Conservation (phyloP, 2,113 vertebrate genomes). For the Calcarius ornatus region DNA sequence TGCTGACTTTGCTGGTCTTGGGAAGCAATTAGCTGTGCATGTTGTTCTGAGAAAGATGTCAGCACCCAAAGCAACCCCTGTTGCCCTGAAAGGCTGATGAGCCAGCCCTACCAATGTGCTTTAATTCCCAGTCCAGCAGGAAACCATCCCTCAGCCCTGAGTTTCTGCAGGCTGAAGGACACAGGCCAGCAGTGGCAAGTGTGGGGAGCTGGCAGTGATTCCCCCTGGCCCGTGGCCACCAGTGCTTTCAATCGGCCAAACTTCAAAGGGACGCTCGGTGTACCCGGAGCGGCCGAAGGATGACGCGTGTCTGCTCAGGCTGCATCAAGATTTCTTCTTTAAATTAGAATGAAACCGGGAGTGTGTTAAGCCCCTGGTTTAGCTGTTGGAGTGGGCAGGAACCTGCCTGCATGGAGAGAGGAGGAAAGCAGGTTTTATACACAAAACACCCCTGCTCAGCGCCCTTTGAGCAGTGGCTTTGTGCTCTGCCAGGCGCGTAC, state of each 20-base stretch:
- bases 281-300: neutral
- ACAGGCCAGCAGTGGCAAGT: neutral
- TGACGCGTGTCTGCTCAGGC: constrained; percentile 2
- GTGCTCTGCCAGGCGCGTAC: constrained; percentile 30
- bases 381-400: neutral
- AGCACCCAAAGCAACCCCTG: neutral
- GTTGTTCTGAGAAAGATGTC: constrained; percentile 32
- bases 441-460: neutral
- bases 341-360: neutral
- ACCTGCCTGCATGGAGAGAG: neutral
- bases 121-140: neutral
- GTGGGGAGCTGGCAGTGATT: neutral
- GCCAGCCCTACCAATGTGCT: neutral
- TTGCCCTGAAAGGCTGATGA: constrained; percentile 18
- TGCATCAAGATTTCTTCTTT: neutral
- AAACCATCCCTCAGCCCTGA: neutral
- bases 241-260: neutral
- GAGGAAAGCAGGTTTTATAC: constrained; percentile 22
- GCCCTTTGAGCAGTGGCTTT: constrained; percentile 40
- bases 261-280: constrained; percentile 25
- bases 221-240: neutral
- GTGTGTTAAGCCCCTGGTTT: neutral
- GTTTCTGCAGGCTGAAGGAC: neutral
- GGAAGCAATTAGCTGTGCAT: constrained; percentile 29
- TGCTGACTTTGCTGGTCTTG: constrained; percentile 45